Conservation (phyloP, 2,888 invertebrate genomes). For the Taphrorychus bicolor region DNA sequence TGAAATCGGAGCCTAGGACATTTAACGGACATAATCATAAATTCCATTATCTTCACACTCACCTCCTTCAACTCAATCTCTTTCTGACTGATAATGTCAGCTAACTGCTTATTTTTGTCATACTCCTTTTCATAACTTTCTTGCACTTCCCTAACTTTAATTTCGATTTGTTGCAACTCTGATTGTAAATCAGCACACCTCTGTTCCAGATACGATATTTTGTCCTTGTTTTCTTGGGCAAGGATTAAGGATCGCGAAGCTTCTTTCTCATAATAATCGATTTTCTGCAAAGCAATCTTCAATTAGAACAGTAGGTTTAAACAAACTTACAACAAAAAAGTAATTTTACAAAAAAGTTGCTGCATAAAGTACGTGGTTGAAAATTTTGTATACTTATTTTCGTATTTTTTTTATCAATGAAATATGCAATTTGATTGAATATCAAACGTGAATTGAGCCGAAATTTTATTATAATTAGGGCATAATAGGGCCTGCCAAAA, state of each 20-base stretch:
- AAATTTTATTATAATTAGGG: too few species aligned
- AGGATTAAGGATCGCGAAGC: constrained; percentile 74
- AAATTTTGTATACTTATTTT: too few species aligned
- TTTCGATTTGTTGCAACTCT: constrained; percentile 53
- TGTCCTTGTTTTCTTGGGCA: constrained; percentile 72
- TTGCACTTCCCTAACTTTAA: constrained; percentile 44
- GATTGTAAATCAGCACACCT: constrained; percentile 63
- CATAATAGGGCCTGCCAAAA: too few species aligned
- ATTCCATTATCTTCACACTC: constrained; percentile 50
- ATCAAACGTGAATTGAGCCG: too few species aligned
- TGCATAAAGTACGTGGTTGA: too few species aligned
- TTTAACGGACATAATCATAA: too few species aligned
- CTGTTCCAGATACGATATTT: constrained; percentile 64
- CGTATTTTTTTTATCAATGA: too few species aligned
- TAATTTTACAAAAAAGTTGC: too few species aligned
- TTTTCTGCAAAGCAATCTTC: constrained; percentile 55
- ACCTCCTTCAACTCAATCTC: constrained; percentile 68
- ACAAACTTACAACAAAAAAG: background rate
- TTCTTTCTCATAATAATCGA: constrained; percentile 73
- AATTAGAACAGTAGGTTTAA: too few species aligned
- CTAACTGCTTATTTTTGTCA: constrained; percentile 63
- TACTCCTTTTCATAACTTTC: constrained; percentile 46
- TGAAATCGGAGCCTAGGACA: too few species aligned
- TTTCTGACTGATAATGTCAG: constrained; percentile 68
- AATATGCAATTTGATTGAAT: too few species aligned